Conservation (phyloP, 2,797 vertebrate genomes). For the Intellagama lesueurii region DNA sequence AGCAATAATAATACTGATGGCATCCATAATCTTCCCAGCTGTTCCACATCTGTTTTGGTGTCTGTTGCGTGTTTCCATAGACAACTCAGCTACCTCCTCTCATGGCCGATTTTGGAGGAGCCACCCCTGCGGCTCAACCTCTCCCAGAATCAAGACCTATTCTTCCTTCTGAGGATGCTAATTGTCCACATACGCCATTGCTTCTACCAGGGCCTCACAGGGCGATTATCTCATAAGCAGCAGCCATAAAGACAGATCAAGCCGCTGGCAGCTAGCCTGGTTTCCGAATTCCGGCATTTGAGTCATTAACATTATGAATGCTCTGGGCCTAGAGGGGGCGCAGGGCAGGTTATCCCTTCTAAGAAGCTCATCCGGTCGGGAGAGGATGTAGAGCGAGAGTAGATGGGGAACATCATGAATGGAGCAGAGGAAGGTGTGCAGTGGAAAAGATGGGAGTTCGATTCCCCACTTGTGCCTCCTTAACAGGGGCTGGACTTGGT, state of each 20-base stretch:
- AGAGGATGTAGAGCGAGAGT: not conserved
- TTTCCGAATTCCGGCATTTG: conserved; percentile 19
- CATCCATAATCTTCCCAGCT: too few relatives aligned
- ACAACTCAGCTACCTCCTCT: too few relatives aligned
- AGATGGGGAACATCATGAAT: not conserved
- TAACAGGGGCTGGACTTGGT: not conserved
- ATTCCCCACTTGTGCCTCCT: not conserved
- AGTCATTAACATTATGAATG: conserved; percentile 27
- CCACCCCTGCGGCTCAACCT: too few relatives aligned
- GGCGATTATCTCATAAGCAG: not conserved
- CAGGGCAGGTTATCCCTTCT: not conserved
- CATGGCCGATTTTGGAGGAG: too few relatives aligned
- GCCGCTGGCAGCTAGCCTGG: not conserved
- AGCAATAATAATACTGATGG: too few relatives aligned
- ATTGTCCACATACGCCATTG: not conserved
- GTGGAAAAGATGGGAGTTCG: not conserved
- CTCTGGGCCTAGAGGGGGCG: not conserved
- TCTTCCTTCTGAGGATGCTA: not conserved
- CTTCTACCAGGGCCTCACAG: not conserved
- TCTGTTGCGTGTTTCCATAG: too few relatives aligned
- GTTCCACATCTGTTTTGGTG: not conserved
- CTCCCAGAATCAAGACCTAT: conserved; percentile 16
- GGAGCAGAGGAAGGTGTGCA: fast-evolving
- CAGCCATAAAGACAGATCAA: conserved; percentile 12
- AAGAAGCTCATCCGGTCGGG: fast-evolving